Percentiles rank a stretch among this genome's conserved stretches.
phyloP scores from a whole-genome alignment of 2,797 vertebrate species.

The Lagocephalus sceleratus region DNA sequence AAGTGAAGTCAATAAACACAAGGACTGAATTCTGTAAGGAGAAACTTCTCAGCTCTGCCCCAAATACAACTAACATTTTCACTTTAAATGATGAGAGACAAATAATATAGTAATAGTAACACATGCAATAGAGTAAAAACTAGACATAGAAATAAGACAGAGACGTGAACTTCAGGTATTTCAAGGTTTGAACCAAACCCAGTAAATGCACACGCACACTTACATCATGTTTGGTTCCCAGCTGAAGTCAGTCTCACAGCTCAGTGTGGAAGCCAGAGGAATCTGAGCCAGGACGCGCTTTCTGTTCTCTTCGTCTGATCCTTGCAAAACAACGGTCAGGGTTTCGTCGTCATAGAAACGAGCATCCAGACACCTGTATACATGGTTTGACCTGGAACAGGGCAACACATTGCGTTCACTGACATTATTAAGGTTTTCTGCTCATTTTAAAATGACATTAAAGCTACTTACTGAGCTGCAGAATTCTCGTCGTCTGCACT shows the following conservation, averaged over 20 bases:
- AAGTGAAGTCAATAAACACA: too few relatives aligned
- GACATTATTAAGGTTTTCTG: neutral
- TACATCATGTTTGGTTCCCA: conserved; percentile 81
- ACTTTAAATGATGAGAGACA: too few relatives aligned
- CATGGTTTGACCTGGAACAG: conserved; percentile 53
- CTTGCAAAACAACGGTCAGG: conserved; percentile 86
- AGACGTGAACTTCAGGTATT: neutral
- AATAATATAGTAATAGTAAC: too few relatives aligned
- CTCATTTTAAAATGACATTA: neutral
- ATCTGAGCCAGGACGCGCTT: conserved; percentile 86
- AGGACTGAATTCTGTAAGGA: too few relatives aligned
- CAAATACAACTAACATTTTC: too few relatives aligned
- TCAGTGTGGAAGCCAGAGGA: conserved; percentile 81
- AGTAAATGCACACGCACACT: conserved; percentile 43
- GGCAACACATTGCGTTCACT: conserved; percentile 3
- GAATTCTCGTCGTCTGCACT: conserved; percentile 59
- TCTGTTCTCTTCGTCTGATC: conserved; percentile 78
- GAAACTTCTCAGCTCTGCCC: too few relatives aligned
- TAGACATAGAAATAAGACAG: too few relatives aligned
- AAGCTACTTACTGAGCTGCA: conserved; percentile 75
- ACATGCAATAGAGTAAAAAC: too few relatives aligned
- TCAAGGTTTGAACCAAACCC: neutral
- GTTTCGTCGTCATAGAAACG: conserved; percentile 96
- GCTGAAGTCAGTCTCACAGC: conserved; percentile 75
- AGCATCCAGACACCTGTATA: conserved; percentile 89